phyloP scores from a whole-genome alignment of 2,113 vertebrate species.

The Ranitomeya variabilis region DNA sequence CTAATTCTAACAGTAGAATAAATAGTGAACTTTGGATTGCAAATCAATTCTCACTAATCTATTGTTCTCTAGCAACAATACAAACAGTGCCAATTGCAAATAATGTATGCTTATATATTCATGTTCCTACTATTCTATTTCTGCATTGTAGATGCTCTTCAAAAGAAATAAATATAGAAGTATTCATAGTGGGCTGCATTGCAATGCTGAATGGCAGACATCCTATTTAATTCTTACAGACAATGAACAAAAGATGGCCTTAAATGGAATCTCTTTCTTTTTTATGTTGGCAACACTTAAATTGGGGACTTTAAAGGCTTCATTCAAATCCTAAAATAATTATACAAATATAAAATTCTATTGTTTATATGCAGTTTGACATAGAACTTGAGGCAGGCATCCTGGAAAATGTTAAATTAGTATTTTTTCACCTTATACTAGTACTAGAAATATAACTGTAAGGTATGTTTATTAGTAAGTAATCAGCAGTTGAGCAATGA shows the following conservation, averaged over 20 bases:
- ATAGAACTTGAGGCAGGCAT: no score
- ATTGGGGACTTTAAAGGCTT: not conserved
- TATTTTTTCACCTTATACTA: not conserved
- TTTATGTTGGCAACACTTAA: not conserved
- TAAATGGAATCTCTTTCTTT: constrained; percentile 6
- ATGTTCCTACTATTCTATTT: not conserved
- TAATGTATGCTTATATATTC: not conserved
- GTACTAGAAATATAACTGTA: no score
- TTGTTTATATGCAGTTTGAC: no score
- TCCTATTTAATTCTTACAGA: constrained; percentile 27
- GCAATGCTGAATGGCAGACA: constrained; percentile 5
- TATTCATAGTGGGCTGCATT: constrained; percentile 22
- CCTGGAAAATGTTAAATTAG: not conserved
- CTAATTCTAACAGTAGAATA: no score
- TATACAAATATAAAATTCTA: not conserved
- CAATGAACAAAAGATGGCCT: constrained; percentile 3
- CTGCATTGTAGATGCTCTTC: not conserved
- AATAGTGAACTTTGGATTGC: not conserved
- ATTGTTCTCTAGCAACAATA: not conserved
- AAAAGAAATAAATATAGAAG: constrained; percentile 3
- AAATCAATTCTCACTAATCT: not conserved
- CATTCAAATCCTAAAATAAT: constrained; percentile 6
- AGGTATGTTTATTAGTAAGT: no score
- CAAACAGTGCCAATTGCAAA: not conserved
- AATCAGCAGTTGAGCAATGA: no score